Evolutionary conservation across 2,888 invertebrate species (phyloP).

Genomic region (Zele albiditarsus): DNA sequence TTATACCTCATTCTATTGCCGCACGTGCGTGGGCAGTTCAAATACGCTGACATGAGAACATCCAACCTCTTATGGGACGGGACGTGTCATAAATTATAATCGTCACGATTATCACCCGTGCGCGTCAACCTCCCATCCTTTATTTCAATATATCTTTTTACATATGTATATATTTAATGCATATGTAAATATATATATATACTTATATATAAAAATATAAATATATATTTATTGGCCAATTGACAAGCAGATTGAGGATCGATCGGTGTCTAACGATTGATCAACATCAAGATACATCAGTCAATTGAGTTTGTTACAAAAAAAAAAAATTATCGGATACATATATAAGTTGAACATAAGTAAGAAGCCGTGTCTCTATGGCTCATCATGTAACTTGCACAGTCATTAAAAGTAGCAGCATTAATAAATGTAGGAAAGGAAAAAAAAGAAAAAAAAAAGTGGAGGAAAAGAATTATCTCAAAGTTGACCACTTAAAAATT

Average conservation of each 20-base stretch:
- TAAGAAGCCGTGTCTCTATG: background rate
- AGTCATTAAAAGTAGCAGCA: background rate
- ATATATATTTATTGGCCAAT: conserved; percentile 11
- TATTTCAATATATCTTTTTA: conserved; percentile 27
- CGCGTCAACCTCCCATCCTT: conserved; percentile 37
- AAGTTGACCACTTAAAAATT: background rate
- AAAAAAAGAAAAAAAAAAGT: background rate
- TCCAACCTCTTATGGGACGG: conserved; percentile 59
- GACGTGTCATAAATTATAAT: conserved; percentile 68
- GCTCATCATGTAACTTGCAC: background rate
- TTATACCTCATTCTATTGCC: conserved; percentile 11
- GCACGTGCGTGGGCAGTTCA: conserved; percentile 56
- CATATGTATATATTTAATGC: background rate
- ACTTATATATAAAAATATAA: background rate
- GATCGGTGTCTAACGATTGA: background rate
- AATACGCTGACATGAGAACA: conserved; percentile 57
- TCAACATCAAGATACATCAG: conserved; percentile 11
- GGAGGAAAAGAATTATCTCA: background rate
- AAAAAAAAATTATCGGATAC: background rate
- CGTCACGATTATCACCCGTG: conserved; percentile 57
- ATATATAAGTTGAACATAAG: background rate
- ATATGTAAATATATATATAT: background rate
- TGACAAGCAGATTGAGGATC: background rate
- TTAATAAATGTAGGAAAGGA: too few relatives aligned
- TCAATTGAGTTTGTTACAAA: background rate